Evolutionary conservation across 2,113 vertebrate species (phyloP), one percentile per base, ranked within the genome.

Genomic region (Percopsis transmontana): DNA sequence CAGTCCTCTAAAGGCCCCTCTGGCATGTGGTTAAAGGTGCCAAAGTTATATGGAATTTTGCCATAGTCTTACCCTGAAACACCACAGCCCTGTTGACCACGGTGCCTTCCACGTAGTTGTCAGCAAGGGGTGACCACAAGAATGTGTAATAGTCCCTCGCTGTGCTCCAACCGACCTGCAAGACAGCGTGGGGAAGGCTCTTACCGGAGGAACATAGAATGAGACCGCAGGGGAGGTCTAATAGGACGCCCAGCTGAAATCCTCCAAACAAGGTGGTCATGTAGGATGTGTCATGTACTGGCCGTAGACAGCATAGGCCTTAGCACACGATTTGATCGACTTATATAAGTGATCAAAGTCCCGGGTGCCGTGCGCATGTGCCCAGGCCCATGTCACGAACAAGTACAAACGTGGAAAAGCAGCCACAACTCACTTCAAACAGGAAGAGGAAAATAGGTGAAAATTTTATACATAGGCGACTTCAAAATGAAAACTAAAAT

Each of bases 71-170:
- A 98, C 97, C 97, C 93, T 99, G 97, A 91, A 99, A 99, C 66
- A 94, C 91, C 78, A 99, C 91, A 19, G 94, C 94, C 90, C 95
- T 94, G 89, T 97, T 95, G 85, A 95, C 92, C 78, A 94, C 92
- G 50, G 94, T 95, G 83, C 95, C 96, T 87, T 95, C 94, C 44
- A 90, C 90, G 80, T 98, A 95, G 77, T 92, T 93, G 74, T 98
- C 96, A 76, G 96, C 96, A 88, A 96, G 92, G 79, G 95, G 96
- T 15, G 97, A 99, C 97, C 97, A 99, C 82, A 99, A 89, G 93
- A 99, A 99, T 0, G 97, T 99, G 66, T 98, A 98, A 91, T 99
- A 99, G 90, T 99, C 97, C 84, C 97, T 94, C 76, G 97, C 95
- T 42, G 97, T 98, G 90, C 96, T 99, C 97, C 97, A 99, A 72